phyloP scores from a whole-genome alignment of 2,797 vertebrate genomes.

The Pangasius djambal region DNA sequence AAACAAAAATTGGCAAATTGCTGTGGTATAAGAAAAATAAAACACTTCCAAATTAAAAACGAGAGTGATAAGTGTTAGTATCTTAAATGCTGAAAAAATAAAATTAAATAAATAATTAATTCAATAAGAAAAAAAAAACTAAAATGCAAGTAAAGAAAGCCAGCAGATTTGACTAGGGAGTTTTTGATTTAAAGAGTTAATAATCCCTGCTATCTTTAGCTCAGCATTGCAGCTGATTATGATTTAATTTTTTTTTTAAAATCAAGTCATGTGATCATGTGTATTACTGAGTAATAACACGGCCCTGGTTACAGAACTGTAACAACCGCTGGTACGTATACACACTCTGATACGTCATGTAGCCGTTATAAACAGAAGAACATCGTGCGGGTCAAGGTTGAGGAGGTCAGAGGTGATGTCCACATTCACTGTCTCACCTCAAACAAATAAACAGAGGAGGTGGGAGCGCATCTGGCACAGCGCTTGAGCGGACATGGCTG shows the following conservation, averaged over 20 bases:
- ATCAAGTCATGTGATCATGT: background rate
- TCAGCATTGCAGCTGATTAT: no score
- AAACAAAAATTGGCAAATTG: background rate
- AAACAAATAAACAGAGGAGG: constrained; percentile 82
- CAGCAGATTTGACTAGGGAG: background rate
- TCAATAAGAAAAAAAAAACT: background rate
- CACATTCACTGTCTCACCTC: constrained; percentile 52
- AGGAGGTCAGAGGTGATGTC: constrained; percentile 65
- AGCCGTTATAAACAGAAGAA: background rate
- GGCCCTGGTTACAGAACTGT: no score
- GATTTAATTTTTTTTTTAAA: background rate
- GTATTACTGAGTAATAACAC: no score
- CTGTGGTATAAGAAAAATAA: background rate
- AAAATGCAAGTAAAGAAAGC: background rate
- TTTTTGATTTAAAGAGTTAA: background rate
- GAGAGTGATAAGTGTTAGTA: no score
- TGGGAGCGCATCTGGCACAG: constrained; percentile 82
- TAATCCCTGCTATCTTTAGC: background rate
- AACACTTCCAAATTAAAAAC: no score
- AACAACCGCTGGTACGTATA: background rate
- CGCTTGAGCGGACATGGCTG: constrained; percentile 80
- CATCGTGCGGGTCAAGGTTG: constrained; percentile 51
- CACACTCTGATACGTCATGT: no score
- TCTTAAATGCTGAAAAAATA: no score
- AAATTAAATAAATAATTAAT: no score